These are phyloP conservation scores for Standfussiana lucernea DNA, from an alignment of 2,888 invertebrate species.

Conservation along the genomic window DNA sequence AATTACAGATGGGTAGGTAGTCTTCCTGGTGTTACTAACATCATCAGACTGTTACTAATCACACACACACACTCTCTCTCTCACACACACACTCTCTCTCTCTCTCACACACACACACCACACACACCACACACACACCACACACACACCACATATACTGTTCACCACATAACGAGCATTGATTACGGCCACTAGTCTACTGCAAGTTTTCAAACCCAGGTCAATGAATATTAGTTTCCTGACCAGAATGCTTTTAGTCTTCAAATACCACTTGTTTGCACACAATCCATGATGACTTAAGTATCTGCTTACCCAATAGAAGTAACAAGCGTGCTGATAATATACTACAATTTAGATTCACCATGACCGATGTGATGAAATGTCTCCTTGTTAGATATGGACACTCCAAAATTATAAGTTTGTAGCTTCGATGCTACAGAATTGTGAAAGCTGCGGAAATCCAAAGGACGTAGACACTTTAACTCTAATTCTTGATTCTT, in stretches of 20 bases:
- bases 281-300: slow-evolving; percentile 13
- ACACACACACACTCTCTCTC: too few species aligned
- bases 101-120: too few species aligned
- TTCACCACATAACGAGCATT: not conserved
- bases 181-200: not conserved
- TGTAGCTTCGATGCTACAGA: not conserved
- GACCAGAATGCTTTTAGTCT: not conserved
- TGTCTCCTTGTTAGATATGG: not conserved
- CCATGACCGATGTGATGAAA: slow-evolving; percentile 37
- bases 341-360: slow-evolving; percentile 39
- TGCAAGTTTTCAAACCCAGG: not conserved
- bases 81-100: too few species aligned
- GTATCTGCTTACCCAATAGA: slow-evolving; percentile 33
- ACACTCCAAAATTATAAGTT: slow-evolving; percentile 20
- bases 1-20: not conserved
- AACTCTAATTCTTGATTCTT: not conserved
- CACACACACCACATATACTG: too few species aligned
- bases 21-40: too few species aligned
- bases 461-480: not conserved
- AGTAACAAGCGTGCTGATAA: slow-evolving; percentile 48
- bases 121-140: too few species aligned
- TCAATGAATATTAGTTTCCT: not conserved
- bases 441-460: not conserved
- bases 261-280: slow-evolving; percentile 13
- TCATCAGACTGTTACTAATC: too few species aligned